Base-by-base conservation (phyloP, 2,888 invertebrate species). In the Acrocera orbiculus region DNA sequence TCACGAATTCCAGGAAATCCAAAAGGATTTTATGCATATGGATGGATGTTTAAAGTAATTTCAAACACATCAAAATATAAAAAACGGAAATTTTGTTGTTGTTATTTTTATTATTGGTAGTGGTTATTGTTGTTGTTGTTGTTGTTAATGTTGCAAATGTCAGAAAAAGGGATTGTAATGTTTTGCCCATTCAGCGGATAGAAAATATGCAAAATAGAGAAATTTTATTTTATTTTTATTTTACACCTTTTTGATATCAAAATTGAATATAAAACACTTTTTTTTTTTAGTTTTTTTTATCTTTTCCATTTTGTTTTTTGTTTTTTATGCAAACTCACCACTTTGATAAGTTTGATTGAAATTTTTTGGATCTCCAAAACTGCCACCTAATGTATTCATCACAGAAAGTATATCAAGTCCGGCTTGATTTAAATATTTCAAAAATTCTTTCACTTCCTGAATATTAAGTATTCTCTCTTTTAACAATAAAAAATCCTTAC, bases 371-470 rank as follows among this genome's bases (percentile, higher is more conserved):
- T 36, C 33, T 0, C 40, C 46, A 13, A 50, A 46, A 26, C 48
- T 37, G 41, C 49, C 46, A 14, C 46, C 42, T 30, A 57, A 30
- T 1, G 47, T 44, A 29, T 48, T 42, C 4, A 47, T 35, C 35
- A 54, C 44, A 24, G 46, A 38, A 2, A 56, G 32, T 20, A 58
- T 47, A 48, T 59, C 54, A 35, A 59, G 39, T 8, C 58, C 58
- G 30, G 48, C 52, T 37, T 44, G 46, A 40, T 54, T 52, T 36
- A 59, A 46, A 43, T 53, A 57, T 32, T 46, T 45, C 19, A 53
- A 43, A 37, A 58, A 51, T 14, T 48, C 46, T 32, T 43, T 39
- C 38, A 58, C 49, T 46, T 57, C 57, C 25, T 52, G 49, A 33
- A 53, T 41, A 14, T 44, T 46, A 17, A 53, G 35, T 13, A 55